Conservation (phyloP, 1,140 invertebrate genomes). For the Pogonomyrmex barbatus region DNA sequence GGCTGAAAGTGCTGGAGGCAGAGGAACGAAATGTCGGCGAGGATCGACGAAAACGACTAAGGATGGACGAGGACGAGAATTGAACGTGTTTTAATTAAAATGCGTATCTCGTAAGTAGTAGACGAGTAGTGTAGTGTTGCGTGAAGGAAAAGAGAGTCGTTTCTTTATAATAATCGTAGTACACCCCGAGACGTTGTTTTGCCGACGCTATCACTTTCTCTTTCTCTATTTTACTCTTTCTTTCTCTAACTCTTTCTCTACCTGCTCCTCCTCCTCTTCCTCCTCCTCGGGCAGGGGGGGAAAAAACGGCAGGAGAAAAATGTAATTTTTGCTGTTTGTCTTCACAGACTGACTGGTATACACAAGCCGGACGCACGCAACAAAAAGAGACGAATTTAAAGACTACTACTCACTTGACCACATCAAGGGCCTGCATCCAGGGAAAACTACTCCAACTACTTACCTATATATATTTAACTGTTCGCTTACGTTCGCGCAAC, state of each 20-base stretch:
- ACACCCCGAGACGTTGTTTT: slow-evolving; percentile 71
- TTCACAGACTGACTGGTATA: slow-evolving; percentile 87
- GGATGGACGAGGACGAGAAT: slow-evolving; percentile 86
- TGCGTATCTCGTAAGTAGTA: slow-evolving; percentile 84
- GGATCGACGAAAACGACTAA: slow-evolving; percentile 86
- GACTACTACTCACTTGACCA: slow-evolving; percentile 87
- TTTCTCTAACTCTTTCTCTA: slow-evolving; percentile 27
- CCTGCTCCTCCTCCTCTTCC: slow-evolving; percentile 22
- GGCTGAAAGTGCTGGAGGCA: slow-evolving; percentile 95
- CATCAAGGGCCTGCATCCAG: slow-evolving; percentile 85
- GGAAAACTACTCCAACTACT: slow-evolving; percentile 84
- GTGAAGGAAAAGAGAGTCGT: slow-evolving; percentile 61
- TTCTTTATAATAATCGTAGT: slow-evolving; percentile 62
- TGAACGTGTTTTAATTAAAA: slow-evolving; percentile 73
- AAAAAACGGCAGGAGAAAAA: slow-evolving; percentile 75
- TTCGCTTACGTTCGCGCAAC: slow-evolving; percentile 84
- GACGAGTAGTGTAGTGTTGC: slow-evolving; percentile 47
- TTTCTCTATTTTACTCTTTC: neutral
- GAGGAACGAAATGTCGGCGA: slow-evolving; percentile 90
- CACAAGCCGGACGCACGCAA: slow-evolving; percentile 87
- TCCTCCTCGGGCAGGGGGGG: slow-evolving; percentile 59
- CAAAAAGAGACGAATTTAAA: slow-evolving; percentile 86
- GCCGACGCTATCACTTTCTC: slow-evolving; percentile 66
- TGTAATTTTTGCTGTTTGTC: slow-evolving; percentile 86
- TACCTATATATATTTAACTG: slow-evolving; percentile 81